Evolutionary conservation across 2,797 vertebrate species (phyloP).

Genomic region (Fratercula arctica): DNA sequence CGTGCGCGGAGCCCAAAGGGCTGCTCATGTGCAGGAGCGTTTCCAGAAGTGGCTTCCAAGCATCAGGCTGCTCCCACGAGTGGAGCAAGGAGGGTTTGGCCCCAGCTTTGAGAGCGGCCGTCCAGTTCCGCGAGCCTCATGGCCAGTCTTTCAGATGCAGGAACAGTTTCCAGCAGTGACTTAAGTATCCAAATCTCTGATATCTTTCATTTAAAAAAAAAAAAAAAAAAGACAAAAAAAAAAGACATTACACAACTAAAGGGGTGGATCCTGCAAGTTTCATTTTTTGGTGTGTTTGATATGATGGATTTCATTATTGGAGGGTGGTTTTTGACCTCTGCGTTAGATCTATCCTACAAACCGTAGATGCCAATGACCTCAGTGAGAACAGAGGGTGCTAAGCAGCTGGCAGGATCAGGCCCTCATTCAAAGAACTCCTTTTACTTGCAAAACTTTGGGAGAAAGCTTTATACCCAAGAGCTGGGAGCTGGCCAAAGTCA

Average conservation of each 20-base stretch:
- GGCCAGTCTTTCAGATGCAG: background rate
- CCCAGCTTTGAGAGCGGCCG: background rate
- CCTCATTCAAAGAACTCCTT: constrained; percentile 51
- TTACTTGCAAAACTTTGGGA: constrained; percentile 52
- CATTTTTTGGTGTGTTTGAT: background rate
- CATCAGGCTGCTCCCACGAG: constrained; percentile 23
- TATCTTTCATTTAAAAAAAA: background rate
- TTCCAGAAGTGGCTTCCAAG: constrained; percentile 48
- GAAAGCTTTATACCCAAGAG: constrained; percentile 36
- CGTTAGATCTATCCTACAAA: background rate
- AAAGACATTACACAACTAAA: background rate
- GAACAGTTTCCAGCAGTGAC: constrained; percentile 25
- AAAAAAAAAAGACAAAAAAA: no score
- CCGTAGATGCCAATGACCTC: background rate
- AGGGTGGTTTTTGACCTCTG: background rate
- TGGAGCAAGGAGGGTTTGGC: background rate
- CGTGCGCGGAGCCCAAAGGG: background rate
- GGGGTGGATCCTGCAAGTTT: background rate
- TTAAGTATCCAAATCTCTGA: background rate
- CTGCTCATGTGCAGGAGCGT: background rate
- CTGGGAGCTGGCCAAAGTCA: constrained; percentile 66
- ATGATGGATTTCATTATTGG: background rate
- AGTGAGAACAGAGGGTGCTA: background rate
- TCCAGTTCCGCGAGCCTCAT: background rate
- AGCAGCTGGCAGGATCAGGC: constrained; percentile 15